A percentile compares a stretch with the other conserved stretches of the same genome.
Evolutionary conservation across 2,797 vertebrate species (phyloP).

Genomic region (Poecile montanus): DNA sequence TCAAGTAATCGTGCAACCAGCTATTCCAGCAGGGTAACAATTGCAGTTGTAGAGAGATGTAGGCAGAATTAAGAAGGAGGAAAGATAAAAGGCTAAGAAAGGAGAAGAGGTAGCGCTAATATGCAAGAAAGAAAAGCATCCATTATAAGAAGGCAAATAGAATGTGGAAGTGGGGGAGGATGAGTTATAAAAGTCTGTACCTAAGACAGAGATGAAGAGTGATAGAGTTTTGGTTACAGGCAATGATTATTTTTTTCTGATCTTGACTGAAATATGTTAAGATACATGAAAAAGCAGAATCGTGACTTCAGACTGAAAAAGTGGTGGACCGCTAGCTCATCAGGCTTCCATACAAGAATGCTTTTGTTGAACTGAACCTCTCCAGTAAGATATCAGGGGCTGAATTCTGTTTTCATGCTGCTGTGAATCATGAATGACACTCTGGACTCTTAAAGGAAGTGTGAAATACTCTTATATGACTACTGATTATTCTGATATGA

Average conservation of each 20-base stretch:
- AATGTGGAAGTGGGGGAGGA: background rate
- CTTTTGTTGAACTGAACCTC: background rate
- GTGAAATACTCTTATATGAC: background rate
- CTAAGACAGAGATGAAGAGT: background rate
- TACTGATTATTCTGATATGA: background rate
- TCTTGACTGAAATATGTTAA: background rate
- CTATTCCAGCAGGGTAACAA: background rate
- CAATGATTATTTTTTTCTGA: background rate
- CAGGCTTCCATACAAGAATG: background rate
- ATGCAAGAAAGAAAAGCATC: background rate
- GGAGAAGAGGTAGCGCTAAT: background rate
- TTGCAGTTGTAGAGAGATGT: background rate
- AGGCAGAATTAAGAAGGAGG: background rate
- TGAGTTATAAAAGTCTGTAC: background rate
- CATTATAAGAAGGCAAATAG: background rate
- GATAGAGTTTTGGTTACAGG: background rate
- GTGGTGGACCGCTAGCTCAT: background rate
- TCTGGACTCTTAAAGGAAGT: background rate
- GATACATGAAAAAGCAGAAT: background rate
- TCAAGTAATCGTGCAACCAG: background rate
- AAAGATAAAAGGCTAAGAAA: background rate
- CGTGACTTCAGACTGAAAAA: background rate
- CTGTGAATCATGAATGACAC: background rate
- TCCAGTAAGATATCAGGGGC: background rate
- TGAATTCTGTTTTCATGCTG: background rate